Evolutionary conservation across 2,113 vertebrate species (phyloP).

Genomic region (Chaetorhynchus papuensis): DNA sequence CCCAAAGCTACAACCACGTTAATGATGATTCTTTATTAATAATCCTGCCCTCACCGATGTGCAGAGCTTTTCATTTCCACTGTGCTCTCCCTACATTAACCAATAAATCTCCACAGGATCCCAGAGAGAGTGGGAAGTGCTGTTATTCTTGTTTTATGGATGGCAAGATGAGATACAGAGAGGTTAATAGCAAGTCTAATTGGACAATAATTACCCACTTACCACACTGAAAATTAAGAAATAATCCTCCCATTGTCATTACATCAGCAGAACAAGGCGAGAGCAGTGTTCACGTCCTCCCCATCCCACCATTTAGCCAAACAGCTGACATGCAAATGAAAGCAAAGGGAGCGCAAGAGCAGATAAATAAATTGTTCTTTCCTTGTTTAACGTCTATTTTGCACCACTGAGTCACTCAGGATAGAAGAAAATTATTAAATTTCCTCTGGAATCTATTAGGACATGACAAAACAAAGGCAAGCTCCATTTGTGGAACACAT

Average conservation of each 20-base stretch:
- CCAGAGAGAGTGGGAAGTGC: constrained; percentile 23
- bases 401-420: background rate
- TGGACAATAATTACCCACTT: constrained; percentile 61
- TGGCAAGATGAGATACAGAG: constrained; percentile 42
- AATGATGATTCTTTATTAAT: background rate
- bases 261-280: constrained; percentile 35
- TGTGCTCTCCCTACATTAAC: background rate
- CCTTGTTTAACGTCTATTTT: background rate
- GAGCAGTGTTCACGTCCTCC: background rate
- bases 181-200: constrained; percentile 63
- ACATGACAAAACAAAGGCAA: background rate
- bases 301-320: constrained; percentile 19
- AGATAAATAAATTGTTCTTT: background rate
- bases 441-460: background rate
- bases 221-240: constrained; percentile 57
- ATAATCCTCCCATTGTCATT: constrained; percentile 54
- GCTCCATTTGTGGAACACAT: background rate
- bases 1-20: rapidly evolving
- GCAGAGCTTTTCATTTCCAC: background rate
- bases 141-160: constrained; percentile 34
- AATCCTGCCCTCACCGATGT: background rate
- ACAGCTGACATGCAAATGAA: background rate
- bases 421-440: background rate
- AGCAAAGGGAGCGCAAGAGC: background rate
- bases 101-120: background rate